Percentiles rank a stretch among this genome's conserved stretches.
Evolutionary conservation across 1,140 invertebrate genomes (phyloP).

Genomic region (Armadillidium nasatum): DNA sequence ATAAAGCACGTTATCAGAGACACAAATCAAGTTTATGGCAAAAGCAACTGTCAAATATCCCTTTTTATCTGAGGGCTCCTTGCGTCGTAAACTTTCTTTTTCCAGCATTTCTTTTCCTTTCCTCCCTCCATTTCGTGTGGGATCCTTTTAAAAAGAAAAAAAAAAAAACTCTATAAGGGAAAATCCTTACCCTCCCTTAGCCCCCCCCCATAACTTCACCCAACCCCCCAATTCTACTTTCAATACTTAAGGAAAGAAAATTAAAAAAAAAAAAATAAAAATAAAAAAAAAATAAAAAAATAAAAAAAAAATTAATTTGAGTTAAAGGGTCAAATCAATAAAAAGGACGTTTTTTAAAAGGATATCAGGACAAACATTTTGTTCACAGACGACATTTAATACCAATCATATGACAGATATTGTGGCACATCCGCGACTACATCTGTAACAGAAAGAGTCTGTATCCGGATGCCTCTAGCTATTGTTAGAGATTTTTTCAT

Average conservation of each 20-base stretch:
- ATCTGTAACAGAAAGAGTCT: too few species aligned
- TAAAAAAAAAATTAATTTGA: not conserved
- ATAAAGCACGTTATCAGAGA: constrained; percentile 2
- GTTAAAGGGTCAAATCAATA: too few species aligned
- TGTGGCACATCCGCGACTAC: too few species aligned
- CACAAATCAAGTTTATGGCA: constrained; percentile 7
- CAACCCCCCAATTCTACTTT: constrained; percentile 2
- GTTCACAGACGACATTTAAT: too few species aligned
- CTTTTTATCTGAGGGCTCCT: not conserved
- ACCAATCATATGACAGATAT: too few species aligned
- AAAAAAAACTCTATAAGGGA: not conserved
- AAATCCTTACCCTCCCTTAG: not conserved
- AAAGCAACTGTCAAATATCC: constrained; percentile 10
- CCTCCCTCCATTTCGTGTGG: constrained; percentile 1
- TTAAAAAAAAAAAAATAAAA: not conserved
- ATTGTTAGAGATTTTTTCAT: too few species aligned
- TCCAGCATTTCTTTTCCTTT: constrained; percentile 7
- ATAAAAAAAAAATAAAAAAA: not conserved
- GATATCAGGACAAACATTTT: too few species aligned
- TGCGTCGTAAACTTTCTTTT: constrained; percentile 16
- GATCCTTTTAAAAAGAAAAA: too few species aligned
- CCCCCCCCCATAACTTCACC: too few species aligned
- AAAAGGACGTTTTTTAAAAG: too few species aligned
- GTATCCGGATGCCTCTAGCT: too few species aligned
- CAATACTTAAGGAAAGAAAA: not conserved